Conservation (phyloP, 2,113 vertebrate species). For the Sisor rabdophorus region DNA sequence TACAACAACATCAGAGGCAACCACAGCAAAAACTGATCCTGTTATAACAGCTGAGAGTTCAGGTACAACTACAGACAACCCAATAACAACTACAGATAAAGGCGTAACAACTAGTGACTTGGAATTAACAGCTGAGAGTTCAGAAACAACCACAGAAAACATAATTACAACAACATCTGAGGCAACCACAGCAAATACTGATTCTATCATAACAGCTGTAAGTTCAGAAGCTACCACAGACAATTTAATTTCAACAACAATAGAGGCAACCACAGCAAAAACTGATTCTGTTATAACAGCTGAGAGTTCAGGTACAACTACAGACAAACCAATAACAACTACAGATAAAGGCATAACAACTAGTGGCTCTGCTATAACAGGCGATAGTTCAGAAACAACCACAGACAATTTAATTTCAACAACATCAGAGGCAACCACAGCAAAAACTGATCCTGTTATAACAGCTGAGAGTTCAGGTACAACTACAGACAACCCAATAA, state of each 20-base stretch:
- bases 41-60: too few relatives aligned
- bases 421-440: not conserved
- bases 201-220: too few relatives aligned
- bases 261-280: not conserved
- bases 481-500: too few relatives aligned
- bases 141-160: not conserved
- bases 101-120: not conserved
- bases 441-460: too few relatives aligned
- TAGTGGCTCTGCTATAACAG: not conserved
- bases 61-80: too few relatives aligned
- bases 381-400: not conserved
- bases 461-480: too few relatives aligned
- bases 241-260: too few relatives aligned
- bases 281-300: not conserved
- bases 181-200: too few relatives aligned
- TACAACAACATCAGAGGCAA: not conserved
- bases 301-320: not conserved
- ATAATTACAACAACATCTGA: not conserved
- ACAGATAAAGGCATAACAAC: not conserved
- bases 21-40: too few relatives aligned
- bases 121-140: not conserved
- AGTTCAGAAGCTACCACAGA: too few relatives aligned
- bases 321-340: not conserved
- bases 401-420: not conserved
- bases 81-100: too few relatives aligned